Evolutionary conservation across 2,113 vertebrate genomes (phyloP), one percentile per base, ranked within the genome.

Genomic region (Anhinga rufa): DNA sequence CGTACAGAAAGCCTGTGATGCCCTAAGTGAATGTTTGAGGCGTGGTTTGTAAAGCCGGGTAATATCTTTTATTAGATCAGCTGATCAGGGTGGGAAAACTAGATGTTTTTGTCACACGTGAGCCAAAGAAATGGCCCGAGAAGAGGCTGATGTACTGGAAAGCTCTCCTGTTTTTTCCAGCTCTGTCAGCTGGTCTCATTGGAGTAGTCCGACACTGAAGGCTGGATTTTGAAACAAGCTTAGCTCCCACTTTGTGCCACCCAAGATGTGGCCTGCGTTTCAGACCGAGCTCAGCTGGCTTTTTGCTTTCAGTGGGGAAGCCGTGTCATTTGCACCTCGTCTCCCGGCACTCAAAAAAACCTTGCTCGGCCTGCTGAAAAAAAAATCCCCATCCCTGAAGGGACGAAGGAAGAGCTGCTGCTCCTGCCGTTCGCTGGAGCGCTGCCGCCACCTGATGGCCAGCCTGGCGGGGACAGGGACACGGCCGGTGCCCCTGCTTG

Each of bases 361-460:
- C 42, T 46, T 46, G 5, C n/a, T 71, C 9, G 2, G 7, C 21
- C 38, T n/a, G 62, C 16, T 52, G 42, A 9, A 44, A 60, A 44
- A 60, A 66, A 26, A 38, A 32, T 19, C 34, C 34, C 32, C 14
- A 16, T 36, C 40, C 11, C 14, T 5, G 77, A 29, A 58, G 55
- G n/a, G 38, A 10, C 25, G 64, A 21, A 28, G 48, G 62, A 9
- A 16, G 66, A 62, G 66, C 20, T 24, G 66, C 20, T 24, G 82
- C 40, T 34, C 64, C 20, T 31, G 71, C 20, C 36, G 2, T 74
- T 93, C 79, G 1, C 88, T 84, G 83, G 92, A 80, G 84, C 84
- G 71, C 84, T 96, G 96, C 87, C 85, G 93, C 95, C 96, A 88
- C 71, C 97, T 92, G 46, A 91, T 77, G 96, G 95, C 75, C 91